These are phyloP conservation scores for Leptopilina myrica DNA, from an alignment of 2,888 invertebrate genomes.

Conservation along the genomic window DNA sequence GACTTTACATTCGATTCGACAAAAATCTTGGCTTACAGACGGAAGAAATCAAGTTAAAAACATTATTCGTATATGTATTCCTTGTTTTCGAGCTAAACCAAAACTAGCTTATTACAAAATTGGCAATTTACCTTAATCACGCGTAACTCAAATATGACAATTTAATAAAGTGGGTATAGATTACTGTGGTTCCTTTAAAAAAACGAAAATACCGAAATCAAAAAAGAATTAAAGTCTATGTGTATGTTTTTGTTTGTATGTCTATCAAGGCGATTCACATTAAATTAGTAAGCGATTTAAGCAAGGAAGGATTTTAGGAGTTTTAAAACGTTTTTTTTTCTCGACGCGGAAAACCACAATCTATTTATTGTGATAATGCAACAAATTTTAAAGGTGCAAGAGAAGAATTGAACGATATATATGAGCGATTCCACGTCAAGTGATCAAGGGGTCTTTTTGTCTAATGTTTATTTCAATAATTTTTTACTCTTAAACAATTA, in stretches of 20 bases:
- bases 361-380: not conserved
- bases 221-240: conserved; percentile 45
- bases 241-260: conserved; percentile 62
- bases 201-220: conserved; percentile 50
- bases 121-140: conserved; percentile 60
- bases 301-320: conserved; percentile 63
- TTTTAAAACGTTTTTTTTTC: conserved; percentile 63
- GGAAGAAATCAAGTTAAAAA: conserved; percentile 45
- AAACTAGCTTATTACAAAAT: conserved; percentile 49
- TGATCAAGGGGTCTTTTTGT: too few species aligned
- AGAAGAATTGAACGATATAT: not conserved
- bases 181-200: conserved; percentile 53
- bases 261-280: conserved; percentile 65
- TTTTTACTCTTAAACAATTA: too few species aligned
- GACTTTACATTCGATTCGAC: conserved; percentile 41
- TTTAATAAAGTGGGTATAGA: conserved; percentile 61
- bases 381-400: conserved; percentile 54
- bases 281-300: conserved; percentile 62
- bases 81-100: conserved; percentile 40
- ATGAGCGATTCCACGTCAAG: too few species aligned
- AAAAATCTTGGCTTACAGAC: conserved; percentile 55
- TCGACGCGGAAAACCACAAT: conserved; percentile 44
- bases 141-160: conserved; percentile 55
- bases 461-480: too few species aligned
- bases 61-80: conserved; percentile 41